A percentile compares a stretch with the other conserved stretches of the same genome.
Conservation (phyloP, 2,797 vertebrate species). For the Protonibea diacanthus region DNA sequence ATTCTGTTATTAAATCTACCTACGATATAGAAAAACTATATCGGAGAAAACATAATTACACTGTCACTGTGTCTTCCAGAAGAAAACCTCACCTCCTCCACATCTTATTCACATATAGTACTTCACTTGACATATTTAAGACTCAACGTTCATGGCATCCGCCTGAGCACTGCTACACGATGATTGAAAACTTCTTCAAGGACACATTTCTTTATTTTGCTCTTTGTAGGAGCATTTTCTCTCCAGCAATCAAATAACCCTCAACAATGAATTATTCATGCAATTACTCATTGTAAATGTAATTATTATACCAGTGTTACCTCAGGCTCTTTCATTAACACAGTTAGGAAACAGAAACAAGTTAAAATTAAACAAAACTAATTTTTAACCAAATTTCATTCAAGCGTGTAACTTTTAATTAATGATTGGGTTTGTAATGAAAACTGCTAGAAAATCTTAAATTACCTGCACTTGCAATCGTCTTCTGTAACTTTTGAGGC, state of each 20-base stretch:
- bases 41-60: background rate
- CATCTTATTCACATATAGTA: background rate
- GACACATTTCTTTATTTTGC: conserved; percentile 5
- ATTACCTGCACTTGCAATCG: background rate
- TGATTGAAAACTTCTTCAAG: conserved; percentile 17
- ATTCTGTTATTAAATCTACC: too few relatives aligned
- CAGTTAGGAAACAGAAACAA: conserved; percentile 30
- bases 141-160: background rate
- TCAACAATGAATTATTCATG: conserved; percentile 67
- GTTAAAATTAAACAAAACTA: conserved; percentile 6
- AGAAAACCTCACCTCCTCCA: too few relatives aligned
- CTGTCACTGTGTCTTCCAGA: too few relatives aligned
- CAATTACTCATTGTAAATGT: conserved; percentile 57
- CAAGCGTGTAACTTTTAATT: conserved; percentile 29
- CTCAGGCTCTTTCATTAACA: conserved; percentile 52
- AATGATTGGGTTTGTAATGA: background rate
- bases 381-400: conserved; percentile 32
- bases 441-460: background rate
- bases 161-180: background rate
- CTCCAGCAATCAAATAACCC: conserved; percentile 40
- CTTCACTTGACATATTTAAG: background rate
- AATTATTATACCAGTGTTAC: conserved; percentile 54
- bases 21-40: background rate
- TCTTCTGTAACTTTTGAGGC: background rate
- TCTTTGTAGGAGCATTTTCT: conserved; percentile 25